These are phyloP conservation scores for Nycticryphes semicollaris DNA, from an alignment of 2,113 vertebrate genomes.

Conservation along the genomic window DNA sequence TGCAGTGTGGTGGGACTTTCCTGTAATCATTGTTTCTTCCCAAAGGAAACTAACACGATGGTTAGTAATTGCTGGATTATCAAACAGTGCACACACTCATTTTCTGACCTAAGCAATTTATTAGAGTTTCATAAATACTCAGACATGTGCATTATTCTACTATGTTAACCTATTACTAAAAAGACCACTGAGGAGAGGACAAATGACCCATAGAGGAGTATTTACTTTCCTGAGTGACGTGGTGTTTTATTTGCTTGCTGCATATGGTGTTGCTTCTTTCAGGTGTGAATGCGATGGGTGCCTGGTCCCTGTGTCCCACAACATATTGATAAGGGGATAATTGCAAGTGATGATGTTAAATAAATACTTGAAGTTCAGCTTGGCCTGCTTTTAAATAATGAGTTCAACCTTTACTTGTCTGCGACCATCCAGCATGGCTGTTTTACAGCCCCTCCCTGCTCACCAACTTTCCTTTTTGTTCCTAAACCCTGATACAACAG, in stretches of 20 bases:
- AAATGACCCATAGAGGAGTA: neutral
- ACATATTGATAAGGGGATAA: neutral
- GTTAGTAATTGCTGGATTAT: conserved; percentile 29
- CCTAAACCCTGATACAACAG: neutral
- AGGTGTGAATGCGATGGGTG: neutral
- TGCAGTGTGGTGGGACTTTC: conserved; percentile 17
- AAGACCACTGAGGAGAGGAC: neutral
- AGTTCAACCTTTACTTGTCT: neutral
- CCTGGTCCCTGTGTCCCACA: neutral
- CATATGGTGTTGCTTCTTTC: neutral
- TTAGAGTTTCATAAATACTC: neutral
- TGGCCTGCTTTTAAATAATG: neutral
- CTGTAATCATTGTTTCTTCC: conserved; percentile 25
- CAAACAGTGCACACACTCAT: conserved; percentile 9
- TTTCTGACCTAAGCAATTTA: conserved; percentile 4
- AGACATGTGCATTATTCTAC: neutral
- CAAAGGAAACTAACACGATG: neutral
- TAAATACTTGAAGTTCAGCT: neutral
- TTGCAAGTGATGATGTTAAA: neutral
- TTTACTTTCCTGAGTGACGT: neutral
- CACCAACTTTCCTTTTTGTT: neutral
- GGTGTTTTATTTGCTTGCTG: neutral
- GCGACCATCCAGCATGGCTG: rapidly evolving
- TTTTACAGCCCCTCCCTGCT: neutral
- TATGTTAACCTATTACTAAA: neutral